phyloP scores from a whole-genome alignment of 2,888 invertebrate species.

The Nomada fucata region DNA sequence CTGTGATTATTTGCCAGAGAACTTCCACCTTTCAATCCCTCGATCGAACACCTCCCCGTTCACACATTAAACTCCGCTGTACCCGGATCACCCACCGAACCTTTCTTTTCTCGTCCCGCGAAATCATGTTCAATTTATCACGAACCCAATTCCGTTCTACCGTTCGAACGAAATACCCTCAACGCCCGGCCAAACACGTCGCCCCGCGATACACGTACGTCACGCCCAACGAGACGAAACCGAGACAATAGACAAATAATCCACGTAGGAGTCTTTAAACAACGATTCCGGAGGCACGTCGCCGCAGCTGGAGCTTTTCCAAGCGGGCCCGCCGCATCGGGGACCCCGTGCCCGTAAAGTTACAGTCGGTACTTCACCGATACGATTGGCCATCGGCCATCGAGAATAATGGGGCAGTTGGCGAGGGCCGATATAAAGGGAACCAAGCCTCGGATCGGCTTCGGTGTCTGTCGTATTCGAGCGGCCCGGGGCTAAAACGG shows the following conservation, averaged over 20 bases:
- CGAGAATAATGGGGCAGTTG: conserved; percentile 81
- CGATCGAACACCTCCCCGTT: too few species aligned
- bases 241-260: not conserved
- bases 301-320: conserved; percentile 63
- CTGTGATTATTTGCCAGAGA: too few species aligned
- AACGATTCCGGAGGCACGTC: conserved; percentile 5
- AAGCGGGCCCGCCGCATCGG: conserved; percentile 43
- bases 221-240: not conserved
- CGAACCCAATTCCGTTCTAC: too few species aligned
- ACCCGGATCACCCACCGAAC: too few species aligned
- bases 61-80: not conserved
- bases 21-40: too few species aligned
- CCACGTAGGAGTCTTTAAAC: not conserved
- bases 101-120: not conserved
- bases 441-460: conserved; percentile 60
- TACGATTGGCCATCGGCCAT: conserved; percentile 81
- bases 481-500: conserved; percentile 78
- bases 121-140: not conserved
- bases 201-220: not conserved
- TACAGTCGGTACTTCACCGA: conserved; percentile 78
- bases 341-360: conserved; percentile 73
- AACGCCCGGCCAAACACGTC: not conserved
- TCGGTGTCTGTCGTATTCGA: conserved; percentile 76
- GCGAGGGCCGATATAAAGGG: conserved; percentile 79
- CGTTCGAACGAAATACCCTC: too few species aligned